Conservation (phyloP, 2,888 invertebrate species). For the Gryllus longicercus region DNA sequence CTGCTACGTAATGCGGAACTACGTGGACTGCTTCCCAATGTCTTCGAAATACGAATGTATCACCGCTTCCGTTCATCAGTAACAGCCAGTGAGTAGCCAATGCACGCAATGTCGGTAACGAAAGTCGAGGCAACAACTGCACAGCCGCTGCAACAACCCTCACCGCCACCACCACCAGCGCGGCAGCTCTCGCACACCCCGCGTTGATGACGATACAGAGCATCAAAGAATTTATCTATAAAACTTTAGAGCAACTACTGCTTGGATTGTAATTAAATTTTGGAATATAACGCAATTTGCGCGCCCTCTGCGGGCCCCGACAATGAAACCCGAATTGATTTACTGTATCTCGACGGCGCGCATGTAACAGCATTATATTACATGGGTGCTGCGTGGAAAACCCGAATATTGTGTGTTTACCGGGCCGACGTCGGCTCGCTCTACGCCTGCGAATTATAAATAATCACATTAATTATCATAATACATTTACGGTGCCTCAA, state of each 20-base stretch:
- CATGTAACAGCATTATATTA: constrained; percentile 17
- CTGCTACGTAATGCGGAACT: too few species aligned
- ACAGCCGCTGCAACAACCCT: background rate
- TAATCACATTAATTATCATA: constrained; percentile 17
- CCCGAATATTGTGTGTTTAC: constrained; percentile 17
- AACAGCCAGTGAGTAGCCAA: too few species aligned
- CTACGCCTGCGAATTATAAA: background rate
- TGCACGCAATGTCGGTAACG: too few species aligned
- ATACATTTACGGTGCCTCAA: constrained; percentile 17
- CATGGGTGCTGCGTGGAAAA: background rate
- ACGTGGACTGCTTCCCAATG: too few species aligned
- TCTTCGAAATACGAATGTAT: too few species aligned
- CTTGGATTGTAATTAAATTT: constrained; percentile 17
- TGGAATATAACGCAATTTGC: constrained; percentile 9
- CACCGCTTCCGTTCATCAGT: too few species aligned
- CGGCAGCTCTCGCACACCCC: background rate
- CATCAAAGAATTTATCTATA: constrained; percentile 17
- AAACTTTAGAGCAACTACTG: constrained; percentile 5
- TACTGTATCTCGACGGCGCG: background rate
- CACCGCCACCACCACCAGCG: background rate
- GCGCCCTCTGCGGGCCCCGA: background rate
- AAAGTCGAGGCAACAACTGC: too few species aligned
- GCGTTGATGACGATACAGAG: background rate
- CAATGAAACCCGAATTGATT: constrained; percentile 8
- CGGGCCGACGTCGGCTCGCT: background rate